Evolutionary conservation across 1,140 invertebrate species (phyloP).

Genomic region (Danaus plexippus): DNA sequence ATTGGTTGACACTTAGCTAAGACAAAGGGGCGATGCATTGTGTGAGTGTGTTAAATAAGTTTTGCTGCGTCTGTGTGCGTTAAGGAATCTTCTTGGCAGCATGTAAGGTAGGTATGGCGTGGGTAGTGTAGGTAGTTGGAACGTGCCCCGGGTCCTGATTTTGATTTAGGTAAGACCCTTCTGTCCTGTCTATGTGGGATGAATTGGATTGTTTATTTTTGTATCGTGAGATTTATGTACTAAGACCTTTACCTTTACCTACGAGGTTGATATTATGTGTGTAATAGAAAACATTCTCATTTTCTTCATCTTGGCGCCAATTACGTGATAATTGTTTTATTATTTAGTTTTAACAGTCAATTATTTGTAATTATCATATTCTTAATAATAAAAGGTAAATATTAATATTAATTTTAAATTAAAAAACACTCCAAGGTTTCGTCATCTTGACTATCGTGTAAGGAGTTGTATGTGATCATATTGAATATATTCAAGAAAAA

Average conservation of each 20-base stretch:
- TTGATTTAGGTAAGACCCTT: slow-evolving; percentile 59
- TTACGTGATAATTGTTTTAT: no score
- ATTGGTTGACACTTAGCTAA: slow-evolving; percentile 72
- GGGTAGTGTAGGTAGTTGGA: slow-evolving; percentile 41
- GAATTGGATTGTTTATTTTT: slow-evolving; percentile 52
- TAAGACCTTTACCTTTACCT: slow-evolving; percentile 2
- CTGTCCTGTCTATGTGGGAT: slow-evolving; percentile 40
- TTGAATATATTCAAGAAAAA: no score
- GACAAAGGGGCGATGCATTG: slow-evolving; percentile 64
- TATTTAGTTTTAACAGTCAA: no score
- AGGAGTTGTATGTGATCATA: no score
- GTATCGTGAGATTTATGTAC: slow-evolving; percentile 22
- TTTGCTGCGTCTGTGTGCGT: slow-evolving; percentile 25
- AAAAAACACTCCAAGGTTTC: no score
- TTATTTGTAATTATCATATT: no score
- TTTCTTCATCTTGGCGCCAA: no score
- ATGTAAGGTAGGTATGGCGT: slow-evolving; percentile 46
- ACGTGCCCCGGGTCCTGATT: slow-evolving; percentile 60
- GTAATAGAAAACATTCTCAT: no score
- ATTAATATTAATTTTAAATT: no score
- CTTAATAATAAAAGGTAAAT: no score
- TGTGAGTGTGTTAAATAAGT: slow-evolving; percentile 46
- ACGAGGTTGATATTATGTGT: neutral
- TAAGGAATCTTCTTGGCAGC: slow-evolving; percentile 23
- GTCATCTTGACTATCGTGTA: no score